Conservation (phyloP, 2,888 invertebrate genomes). For the Bembecia ichneumoniformis region DNA sequence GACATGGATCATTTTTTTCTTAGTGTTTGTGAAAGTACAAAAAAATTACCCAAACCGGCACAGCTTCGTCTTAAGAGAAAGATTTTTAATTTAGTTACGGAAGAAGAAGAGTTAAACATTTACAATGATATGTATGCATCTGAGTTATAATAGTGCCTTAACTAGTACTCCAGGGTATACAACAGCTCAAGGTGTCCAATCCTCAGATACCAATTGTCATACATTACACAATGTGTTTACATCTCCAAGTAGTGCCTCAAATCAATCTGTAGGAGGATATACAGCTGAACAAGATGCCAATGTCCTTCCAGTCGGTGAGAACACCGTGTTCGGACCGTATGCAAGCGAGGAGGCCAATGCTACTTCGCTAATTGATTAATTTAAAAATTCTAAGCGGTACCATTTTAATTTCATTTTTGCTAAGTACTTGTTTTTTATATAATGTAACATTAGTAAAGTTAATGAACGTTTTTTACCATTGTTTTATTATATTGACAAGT, state of each 20-base stretch:
- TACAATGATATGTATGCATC: constrained; percentile 9
- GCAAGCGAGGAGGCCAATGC: neutral
- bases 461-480: constrained; percentile 7
- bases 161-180: constrained; percentile 9
- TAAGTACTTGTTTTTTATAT: constrained; percentile 4
- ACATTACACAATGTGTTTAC: neutral
- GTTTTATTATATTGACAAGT: constrained; percentile 6
- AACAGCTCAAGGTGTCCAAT: constrained; percentile 8
- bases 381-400: constrained; percentile 3
- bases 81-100: constrained; percentile 9
- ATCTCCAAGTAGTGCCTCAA: constrained; percentile 7
- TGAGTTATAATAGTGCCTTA: constrained; percentile 8
- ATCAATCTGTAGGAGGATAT: constrained; percentile 6
- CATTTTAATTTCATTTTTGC: constrained; percentile 5
- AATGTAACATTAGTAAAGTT: constrained; percentile 6
- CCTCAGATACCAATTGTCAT: constrained; percentile 1
- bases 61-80: constrained; percentile 2
- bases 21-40: constrained; percentile 4
- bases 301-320: neutral
- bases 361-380: constrained; percentile 4
- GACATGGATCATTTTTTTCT: constrained; percentile 5
- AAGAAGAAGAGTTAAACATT: constrained; percentile 7
- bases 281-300: constrained; percentile 2
- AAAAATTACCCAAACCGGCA: constrained; percentile 6
- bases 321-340: constrained; percentile 5